phyloP scores from a whole-genome alignment of 92 coral and sea anemone species.

The Paragorgia papillata region DNA sequence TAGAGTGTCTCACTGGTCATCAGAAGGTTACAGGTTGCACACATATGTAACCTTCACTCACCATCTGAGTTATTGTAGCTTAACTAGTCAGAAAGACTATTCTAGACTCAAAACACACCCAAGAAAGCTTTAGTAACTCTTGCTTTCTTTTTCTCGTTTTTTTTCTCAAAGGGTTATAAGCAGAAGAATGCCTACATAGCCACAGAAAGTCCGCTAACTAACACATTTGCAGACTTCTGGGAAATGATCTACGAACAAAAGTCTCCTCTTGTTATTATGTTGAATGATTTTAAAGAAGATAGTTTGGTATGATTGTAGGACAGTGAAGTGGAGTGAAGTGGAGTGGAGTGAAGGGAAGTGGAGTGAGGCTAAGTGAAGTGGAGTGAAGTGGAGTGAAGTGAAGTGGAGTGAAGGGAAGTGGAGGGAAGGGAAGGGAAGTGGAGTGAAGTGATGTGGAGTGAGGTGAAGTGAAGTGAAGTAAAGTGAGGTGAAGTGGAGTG shows the following conservation, averaged over 20 bases:
- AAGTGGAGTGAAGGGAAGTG: no score
- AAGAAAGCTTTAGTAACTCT: no score
- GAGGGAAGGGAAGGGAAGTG: no score
- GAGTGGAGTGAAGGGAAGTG: not conserved
- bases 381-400: no score
- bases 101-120: no score
- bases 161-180: conserved; percentile 74
- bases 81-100: no score
- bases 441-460: not conserved
- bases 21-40: no score
- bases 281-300: conserved; percentile 82
- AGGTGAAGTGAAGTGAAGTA: not conserved
- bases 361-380: no score
- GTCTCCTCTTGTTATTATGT: conserved; percentile 78
- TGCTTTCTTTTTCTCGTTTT: not conserved
- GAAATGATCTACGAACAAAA: conserved; percentile 90
- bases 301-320: conserved; percentile 59
- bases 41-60: no score
- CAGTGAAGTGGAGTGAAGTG: not conserved
- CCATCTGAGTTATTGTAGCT: no score
- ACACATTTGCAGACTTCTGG: conserved; percentile 95
- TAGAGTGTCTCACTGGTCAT: no score
- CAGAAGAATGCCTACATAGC: conserved; percentile 88
- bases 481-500: not conserved
- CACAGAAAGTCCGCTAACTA: conserved; percentile 86